Conservation (phyloP, 1,140 invertebrate genomes). For the Lordiphosa mommai region DNA sequence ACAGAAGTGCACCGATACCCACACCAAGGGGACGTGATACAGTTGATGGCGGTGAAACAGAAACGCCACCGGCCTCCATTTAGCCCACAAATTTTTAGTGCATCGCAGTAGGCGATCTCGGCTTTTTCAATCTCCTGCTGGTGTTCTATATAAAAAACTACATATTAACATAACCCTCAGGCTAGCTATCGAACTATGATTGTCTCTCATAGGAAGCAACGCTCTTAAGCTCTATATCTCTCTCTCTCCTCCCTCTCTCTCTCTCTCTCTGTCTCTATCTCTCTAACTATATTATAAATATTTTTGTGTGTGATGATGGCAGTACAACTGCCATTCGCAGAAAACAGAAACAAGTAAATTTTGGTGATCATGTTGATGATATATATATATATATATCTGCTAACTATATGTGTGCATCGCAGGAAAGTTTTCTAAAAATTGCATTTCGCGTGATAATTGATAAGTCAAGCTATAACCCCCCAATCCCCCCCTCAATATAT, state of each 20-base stretch:
- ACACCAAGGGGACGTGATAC: conserved; percentile 34
- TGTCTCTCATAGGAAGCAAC: conserved; percentile 31
- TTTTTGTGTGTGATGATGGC: conserved; percentile 59
- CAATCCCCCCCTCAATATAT: conserved; percentile 6
- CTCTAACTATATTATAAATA: conserved; percentile 33
- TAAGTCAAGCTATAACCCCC: conserved; percentile 48
- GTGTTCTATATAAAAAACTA: background rate
- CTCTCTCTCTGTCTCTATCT: conserved; percentile 28
- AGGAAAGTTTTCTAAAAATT: conserved; percentile 38
- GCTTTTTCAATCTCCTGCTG: conserved; percentile 3
- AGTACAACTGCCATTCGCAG: conserved; percentile 49
- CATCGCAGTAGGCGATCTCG: conserved; percentile 48
- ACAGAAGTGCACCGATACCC: conserved; percentile 48
- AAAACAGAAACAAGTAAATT: conserved; percentile 51
- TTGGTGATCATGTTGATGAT: conserved; percentile 59
- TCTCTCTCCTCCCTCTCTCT: conserved; percentile 36
- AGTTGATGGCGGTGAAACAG: conserved; percentile 43
- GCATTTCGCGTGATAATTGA: conserved; percentile 77
- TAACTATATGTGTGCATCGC: background rate
- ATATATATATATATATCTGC: conserved; percentile 6
- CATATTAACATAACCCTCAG: conserved; percentile 36
- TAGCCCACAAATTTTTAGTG: conserved; percentile 62
- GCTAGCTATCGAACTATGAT: conserved; percentile 40
- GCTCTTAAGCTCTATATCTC: conserved; percentile 29
- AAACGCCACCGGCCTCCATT: conserved; percentile 57